A percentile compares a stretch with the other conserved stretches of the same genome.
phyloP scores from a whole-genome alignment of 2,113 vertebrate species.

The Melanostigma gelatinosum region DNA sequence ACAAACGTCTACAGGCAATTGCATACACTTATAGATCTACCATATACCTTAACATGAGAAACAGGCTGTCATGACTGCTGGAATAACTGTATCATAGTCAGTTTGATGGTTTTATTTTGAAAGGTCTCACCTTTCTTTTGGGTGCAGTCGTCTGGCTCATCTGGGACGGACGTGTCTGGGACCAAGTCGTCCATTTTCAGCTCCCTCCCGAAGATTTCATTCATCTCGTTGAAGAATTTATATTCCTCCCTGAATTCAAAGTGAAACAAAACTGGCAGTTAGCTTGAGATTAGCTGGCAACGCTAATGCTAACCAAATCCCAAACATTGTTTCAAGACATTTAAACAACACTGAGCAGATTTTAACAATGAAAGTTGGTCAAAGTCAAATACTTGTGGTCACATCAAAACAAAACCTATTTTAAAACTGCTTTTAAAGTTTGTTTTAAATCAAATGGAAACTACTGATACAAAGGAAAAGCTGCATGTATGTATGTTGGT shows the following conservation, averaged over 20 bases:
- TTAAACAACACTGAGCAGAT: not conserved
- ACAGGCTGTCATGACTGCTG: not conserved
- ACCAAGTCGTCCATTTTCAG: constrained; percentile 34
- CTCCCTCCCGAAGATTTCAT: constrained; percentile 72
- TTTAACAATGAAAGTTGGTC: not conserved
- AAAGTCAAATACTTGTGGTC: not conserved
- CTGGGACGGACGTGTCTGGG: constrained; percentile 23
- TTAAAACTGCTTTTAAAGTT: not conserved
- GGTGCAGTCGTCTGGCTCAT: constrained; percentile 57
- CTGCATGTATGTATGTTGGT: no score
- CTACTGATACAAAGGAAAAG: not conserved
- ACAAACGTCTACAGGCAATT: not conserved
- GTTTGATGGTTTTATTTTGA: not conserved
- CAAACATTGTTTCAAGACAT: not conserved
- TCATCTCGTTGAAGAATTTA: constrained; percentile 78
- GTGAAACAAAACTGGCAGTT: not conserved
- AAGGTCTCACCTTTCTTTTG: constrained; percentile 62
- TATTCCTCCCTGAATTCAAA: constrained; percentile 70
- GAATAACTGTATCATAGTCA: not conserved
- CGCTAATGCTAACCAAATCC: not conserved
- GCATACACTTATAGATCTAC: not conserved
- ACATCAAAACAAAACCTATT: not conserved
- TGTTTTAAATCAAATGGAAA: not conserved
- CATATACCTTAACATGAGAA: not conserved
- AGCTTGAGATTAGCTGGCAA: not conserved